These are phyloP conservation scores for Microcebus murinus DNA, from an alignment of 2,113 vertebrate species.

Conservation along the genomic window DNA sequence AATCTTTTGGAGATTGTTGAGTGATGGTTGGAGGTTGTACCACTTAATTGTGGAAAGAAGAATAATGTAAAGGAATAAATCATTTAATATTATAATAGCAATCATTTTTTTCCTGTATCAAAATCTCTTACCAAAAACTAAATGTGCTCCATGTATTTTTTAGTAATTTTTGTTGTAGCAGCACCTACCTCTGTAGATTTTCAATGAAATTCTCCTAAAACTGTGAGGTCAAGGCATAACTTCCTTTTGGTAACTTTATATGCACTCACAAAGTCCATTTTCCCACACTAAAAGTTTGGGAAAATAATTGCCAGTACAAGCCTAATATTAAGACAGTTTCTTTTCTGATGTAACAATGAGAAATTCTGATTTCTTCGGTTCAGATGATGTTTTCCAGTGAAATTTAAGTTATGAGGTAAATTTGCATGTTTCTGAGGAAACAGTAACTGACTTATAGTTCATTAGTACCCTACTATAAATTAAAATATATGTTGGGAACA, in stretches of 20 bases:
- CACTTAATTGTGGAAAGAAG: slow-evolving; percentile 88
- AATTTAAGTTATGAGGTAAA: slow-evolving; percentile 14
- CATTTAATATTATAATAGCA: slow-evolving; percentile 66
- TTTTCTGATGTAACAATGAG: slow-evolving; percentile 82
- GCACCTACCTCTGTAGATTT: neutral
- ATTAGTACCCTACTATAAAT: neutral
- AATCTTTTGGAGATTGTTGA: slow-evolving; percentile 97
- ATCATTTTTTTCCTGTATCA: slow-evolving; percentile 44
- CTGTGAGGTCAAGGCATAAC: neutral
- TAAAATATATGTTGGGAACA: slow-evolving; percentile 22
- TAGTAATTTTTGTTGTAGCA: slow-evolving; percentile 14
- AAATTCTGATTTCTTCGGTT: slow-evolving; percentile 50
- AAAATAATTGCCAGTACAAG: slow-evolving; percentile 52
- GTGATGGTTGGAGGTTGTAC: slow-evolving; percentile 97
- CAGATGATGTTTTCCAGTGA: neutral
- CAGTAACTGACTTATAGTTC: neutral
- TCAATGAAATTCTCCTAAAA: slow-evolving; percentile 28
- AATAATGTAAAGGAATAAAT: slow-evolving; percentile 72
- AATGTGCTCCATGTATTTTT: slow-evolving; percentile 28
- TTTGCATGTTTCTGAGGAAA: slow-evolving; percentile 18
- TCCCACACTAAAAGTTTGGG: neutral
- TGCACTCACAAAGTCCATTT: slow-evolving; percentile 33
- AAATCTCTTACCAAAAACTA: slow-evolving; percentile 55
- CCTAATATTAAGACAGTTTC: slow-evolving; percentile 32
- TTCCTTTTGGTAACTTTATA: slow-evolving; percentile 16